Conservation (phyloP, 2,113 vertebrate species). For the Mesocricetus auratus region DNA sequence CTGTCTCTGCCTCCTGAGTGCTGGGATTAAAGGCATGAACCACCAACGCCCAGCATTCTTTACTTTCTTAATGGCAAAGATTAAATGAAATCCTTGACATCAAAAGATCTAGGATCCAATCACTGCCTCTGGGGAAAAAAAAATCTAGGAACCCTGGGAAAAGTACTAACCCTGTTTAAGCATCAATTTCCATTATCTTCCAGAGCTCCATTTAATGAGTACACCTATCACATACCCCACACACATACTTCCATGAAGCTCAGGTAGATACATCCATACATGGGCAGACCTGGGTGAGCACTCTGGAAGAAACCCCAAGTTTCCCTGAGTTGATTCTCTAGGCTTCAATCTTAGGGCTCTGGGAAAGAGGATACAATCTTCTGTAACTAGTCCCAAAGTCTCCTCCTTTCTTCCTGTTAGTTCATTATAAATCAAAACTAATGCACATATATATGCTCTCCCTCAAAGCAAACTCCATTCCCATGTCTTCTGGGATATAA, state of each 20-base stretch:
- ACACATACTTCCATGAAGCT: not conserved
- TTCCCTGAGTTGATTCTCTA: not conserved
- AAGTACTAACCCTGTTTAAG: not conserved
- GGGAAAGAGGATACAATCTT: not conserved
- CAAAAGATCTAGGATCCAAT: constrained; percentile 50
- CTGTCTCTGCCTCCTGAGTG: too few relatives aligned
- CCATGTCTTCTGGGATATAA: not conserved
- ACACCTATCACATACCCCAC: not conserved
- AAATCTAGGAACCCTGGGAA: not conserved
- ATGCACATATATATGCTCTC: not conserved
- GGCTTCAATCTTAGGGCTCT: not conserved
- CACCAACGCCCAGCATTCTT: constrained; percentile 8
- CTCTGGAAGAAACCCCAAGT: not conserved
- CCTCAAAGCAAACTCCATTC: constrained; percentile 23
- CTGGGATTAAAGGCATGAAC: too few relatives aligned
- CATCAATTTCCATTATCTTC: constrained; percentile 21
- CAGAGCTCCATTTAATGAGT: not conserved
- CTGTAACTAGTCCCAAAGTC: constrained; percentile 20
- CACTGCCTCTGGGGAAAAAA: constrained; percentile 12
- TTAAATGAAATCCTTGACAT: constrained; percentile 30
- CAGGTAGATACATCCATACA: not conserved
- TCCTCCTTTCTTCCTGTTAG: constrained; percentile 40
- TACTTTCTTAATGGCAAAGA: constrained; percentile 36
- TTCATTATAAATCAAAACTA: constrained; percentile 46
- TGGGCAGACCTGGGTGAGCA: not conserved